Conservation (phyloP, 2,113 vertebrate species). For the Quiscalus mexicanus region DNA sequence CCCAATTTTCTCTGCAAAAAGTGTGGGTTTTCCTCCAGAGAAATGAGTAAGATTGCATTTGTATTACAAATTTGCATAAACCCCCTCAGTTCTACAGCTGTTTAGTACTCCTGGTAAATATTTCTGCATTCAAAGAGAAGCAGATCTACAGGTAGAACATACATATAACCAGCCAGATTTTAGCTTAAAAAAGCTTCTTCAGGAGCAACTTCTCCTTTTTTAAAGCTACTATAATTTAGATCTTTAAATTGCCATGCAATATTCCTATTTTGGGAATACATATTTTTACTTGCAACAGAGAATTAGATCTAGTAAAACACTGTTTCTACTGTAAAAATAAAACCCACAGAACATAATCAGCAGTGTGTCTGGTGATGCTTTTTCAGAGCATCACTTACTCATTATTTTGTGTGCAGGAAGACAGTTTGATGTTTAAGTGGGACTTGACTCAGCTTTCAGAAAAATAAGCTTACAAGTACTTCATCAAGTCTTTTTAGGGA, state of each 20-base stretch:
- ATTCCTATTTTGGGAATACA: neutral
- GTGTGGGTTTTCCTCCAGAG: neutral
- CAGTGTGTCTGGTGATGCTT: neutral
- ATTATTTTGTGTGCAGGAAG: slow-evolving; percentile 21
- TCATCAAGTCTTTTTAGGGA: slow-evolving; percentile 59
- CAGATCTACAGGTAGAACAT: neutral
- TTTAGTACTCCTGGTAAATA: neutral
- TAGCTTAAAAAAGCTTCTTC: neutral
- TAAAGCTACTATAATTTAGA: neutral
- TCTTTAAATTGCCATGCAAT: neutral
- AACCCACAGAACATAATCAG: neutral
- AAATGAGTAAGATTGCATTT: neutral
- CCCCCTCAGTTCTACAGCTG: neutral
- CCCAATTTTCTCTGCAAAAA: neutral
- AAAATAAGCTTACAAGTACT: slow-evolving; percentile 57
- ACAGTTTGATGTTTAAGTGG: slow-evolving; percentile 59
- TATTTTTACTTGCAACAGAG: neutral
- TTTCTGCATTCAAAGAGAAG: neutral
- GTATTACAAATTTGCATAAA: neutral
- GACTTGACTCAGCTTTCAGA: slow-evolving; percentile 54
- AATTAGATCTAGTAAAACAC: slow-evolving; percentile 4
- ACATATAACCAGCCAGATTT: neutral
- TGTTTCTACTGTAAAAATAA: neutral
- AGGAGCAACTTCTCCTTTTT: neutral
- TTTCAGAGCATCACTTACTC: slow-evolving; percentile 36